Evolutionary conservation across 2,888 invertebrate genomes (phyloP), one percentile per base, ranked within the genome.

Genomic region (Polydrusus pterygomalis): DNA sequence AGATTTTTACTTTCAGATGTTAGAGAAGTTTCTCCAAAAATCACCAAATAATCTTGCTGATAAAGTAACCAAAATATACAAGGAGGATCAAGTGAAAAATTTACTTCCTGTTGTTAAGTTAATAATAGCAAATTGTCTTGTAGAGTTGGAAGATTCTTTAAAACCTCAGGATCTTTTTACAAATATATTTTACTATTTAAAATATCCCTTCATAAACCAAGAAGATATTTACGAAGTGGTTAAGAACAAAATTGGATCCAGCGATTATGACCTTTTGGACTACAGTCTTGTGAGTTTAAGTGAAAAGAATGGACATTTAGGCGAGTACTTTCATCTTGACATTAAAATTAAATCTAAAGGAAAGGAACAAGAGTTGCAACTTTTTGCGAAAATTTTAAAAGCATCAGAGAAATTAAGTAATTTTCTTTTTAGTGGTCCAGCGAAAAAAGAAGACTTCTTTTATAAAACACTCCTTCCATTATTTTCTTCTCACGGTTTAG

Each of bases 391-490:
- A 62, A 40, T 77, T 58, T 11, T 65, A 3, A 65, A 15, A 45
- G 15, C 70, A 11, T 54, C 40, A 34, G 40, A 0, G 78, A 81
- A 7, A 74, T 82, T 30, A 69, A 80, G 3, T 60, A 70, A 81
- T 6, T 72, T 82, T 43, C 68, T 81, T 1, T 56, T 60, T 17
- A 15, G 11, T 8, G 77, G 75, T 1, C 72, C 78, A 1, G 82
- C 82, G 67, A 79, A 78, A 64, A 83, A 83, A 74, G 84, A 84
- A 77, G 74, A 79, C 34, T 81, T 82, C 0, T 87, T 90, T 30
- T 91, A 89, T 77, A 82, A 84, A 43, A 75, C 60, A 10, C 81
- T 88, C 60, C 80, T 90, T 8, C 79, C 89, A 0, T 72, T 60
- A 18, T 78, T 88, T 89, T 0, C 78, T 83, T 54, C 70, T 77